Conservation (phyloP, 35 echinoderm and acorn worm genomes). For the Holothuria glaberrima region DNA sequence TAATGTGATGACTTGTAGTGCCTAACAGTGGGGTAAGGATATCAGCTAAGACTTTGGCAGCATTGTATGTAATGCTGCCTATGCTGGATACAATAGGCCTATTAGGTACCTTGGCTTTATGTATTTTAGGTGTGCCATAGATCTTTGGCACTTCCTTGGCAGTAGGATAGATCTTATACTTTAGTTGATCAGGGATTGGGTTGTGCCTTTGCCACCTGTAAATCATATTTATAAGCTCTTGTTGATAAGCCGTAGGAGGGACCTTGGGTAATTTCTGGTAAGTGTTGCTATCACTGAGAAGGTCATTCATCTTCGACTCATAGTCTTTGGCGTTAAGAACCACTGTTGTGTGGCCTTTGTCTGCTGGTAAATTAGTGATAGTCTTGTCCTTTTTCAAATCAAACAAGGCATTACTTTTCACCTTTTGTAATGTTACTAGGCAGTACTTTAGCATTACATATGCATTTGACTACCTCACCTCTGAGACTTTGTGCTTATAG, state of each 20-base stretch:
- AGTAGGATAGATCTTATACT: constrained; percentile 36
- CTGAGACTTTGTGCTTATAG: background rate
- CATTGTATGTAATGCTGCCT: constrained; percentile 55
- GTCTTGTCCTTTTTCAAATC: background rate
- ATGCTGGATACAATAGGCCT: constrained; percentile 28
- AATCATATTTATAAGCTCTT: background rate
- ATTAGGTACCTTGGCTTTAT: constrained; percentile 44
- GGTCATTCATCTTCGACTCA: background rate
- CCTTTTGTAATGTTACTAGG: background rate
- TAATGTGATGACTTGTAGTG: constrained; percentile 36
- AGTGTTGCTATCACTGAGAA: background rate
- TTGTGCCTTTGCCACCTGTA: background rate
- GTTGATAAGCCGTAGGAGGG: background rate
- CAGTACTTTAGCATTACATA: background rate
- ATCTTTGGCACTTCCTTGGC: constrained; percentile 48
- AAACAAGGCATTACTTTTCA: too few species aligned
- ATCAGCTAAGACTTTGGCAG: constrained; percentile 39
- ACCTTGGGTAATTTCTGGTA: background rate
- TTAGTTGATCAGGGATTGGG: constrained; percentile 5
- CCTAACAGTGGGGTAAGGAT: constrained; percentile 52
- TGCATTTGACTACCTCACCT: background rate
- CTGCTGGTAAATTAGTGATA: constrained; percentile 14
- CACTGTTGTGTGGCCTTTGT: background rate
- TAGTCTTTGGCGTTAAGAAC: background rate
- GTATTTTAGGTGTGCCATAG: constrained; percentile 61